Conservation (phyloP, 2,888 invertebrate genomes). For the Chaitophorus viminalis region DNA sequence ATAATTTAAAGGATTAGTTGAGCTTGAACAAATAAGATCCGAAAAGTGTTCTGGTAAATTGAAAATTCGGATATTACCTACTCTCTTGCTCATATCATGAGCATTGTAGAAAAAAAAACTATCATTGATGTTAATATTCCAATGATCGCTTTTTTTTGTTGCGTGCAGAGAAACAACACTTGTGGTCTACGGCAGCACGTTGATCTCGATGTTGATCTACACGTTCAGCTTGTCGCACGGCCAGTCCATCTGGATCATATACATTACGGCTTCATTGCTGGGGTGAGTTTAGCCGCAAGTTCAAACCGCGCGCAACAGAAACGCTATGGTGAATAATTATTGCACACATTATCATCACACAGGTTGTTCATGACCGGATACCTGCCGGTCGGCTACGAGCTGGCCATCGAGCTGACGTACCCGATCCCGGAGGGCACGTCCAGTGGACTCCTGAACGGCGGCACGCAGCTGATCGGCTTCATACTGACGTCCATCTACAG, state of each 20-base stretch:
- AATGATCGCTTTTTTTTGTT: constrained; percentile 44
- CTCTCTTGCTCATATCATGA: too few relatives aligned
- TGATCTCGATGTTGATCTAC: constrained; percentile 91
- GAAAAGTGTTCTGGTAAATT: too few relatives aligned
- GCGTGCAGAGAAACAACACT: constrained; percentile 85
- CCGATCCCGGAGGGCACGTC: constrained; percentile 66
- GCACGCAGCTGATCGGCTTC: constrained; percentile 65
- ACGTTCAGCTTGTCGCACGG: constrained; percentile 83
- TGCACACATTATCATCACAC: background rate
- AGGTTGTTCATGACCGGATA: constrained; percentile 73
- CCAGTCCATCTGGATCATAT: constrained; percentile 83
- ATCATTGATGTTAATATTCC: too few relatives aligned
- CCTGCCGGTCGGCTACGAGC: constrained; percentile 65
- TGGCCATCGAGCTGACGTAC: constrained; percentile 66
- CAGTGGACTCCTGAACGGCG: constrained; percentile 65
- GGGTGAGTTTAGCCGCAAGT: constrained; percentile 64
- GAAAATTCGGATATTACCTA: too few relatives aligned
- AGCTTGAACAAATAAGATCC: too few relatives aligned
- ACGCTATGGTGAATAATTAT: too few relatives aligned
- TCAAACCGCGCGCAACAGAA: background rate
- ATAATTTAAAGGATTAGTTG: too few relatives aligned
- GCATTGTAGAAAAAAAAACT: too few relatives aligned
- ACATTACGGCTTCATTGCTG: constrained; percentile 83
- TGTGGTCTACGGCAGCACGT: constrained; percentile 87
- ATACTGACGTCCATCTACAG: constrained; percentile 64